phyloP scores from a whole-genome alignment of 2,113 vertebrate genomes.

The Paradoxurus hermaphroditus region DNA sequence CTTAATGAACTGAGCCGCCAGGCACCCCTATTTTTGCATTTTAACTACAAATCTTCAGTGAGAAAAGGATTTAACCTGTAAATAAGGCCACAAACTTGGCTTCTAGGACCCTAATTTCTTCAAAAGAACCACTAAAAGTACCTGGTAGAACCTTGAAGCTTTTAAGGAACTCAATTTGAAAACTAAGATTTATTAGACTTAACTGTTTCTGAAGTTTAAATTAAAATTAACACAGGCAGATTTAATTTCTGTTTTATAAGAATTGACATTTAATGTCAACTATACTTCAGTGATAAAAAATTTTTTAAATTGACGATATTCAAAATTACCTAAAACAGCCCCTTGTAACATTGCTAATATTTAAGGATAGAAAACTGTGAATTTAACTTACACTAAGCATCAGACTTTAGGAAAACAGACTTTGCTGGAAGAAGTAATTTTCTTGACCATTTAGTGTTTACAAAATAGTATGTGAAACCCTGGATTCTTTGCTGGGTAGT shows the following conservation, averaged over 20 bases:
- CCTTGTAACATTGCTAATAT: constrained; percentile 1
- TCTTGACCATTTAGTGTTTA: neutral
- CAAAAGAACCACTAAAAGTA: neutral
- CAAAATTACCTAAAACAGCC: neutral
- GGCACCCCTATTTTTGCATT: neutral
- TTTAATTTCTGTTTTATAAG: neutral
- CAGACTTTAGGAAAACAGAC: neutral
- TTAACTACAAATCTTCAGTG: neutral
- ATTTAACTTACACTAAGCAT: neutral
- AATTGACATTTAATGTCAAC: neutral
- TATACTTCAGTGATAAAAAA: neutral
- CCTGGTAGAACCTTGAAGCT: neutral
- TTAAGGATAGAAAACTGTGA: constrained; percentile 14
- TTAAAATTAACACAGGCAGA: neutral
- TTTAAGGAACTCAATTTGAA: neutral
- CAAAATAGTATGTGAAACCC: neutral
- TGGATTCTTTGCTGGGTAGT: neutral
- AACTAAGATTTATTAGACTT: neutral
- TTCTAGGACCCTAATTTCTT: neutral
- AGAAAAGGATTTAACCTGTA: neutral
- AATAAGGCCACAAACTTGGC: neutral
- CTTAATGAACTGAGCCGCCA: neutral
- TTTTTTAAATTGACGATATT: neutral
- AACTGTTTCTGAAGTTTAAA: constrained; percentile 7
- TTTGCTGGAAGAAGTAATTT: neutral